Base-by-base conservation (phyloP, 2,888 invertebrate species). In the Troilus luridus region DNA sequence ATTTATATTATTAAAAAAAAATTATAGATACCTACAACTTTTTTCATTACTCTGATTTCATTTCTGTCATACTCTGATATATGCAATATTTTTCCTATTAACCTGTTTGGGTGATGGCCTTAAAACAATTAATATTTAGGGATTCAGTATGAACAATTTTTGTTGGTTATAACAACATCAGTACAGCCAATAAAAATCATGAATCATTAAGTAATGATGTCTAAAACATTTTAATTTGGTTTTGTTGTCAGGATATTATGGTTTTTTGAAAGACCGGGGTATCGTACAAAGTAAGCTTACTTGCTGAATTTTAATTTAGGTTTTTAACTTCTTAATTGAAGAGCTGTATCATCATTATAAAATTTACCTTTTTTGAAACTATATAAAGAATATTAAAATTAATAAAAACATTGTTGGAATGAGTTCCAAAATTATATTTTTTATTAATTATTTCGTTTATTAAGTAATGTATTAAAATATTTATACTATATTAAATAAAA, bases 281-380 rank as follows among this genome's bases (percentile, higher is more conserved):
- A 19, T 41, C 27, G 27, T 77, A 9, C 27, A 17, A 77, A 77
- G 72, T 77, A 27, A 77, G 72, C 72, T 41, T 77, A 41, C 41
- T 77, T 77, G 72, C 41, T 77, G 41, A 77, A 41, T 77, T 77
- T 77, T 77, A 77, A 41, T 77, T 77, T 77, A 77, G 72, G 27
- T 41, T 41, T 41, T 41, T n/a, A 77, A 19, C 72, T 41, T 77
- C 72, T 17, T 41, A 77, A 41, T 77, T 77, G 72, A 77, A 77
- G 7, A 17, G 17, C 8, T 41, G 41, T 24, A 9, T 41, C 41
- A 41, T 41, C 41, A 41, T 24, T 67, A 24, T 14, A 24, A 41
- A 41, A 77, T n/a, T 77, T 77, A 41, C 41, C 0, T 14, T 21
- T 21, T 41, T 2, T 41, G 19, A 77, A 41, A 41, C 27, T 6